These are phyloP conservation scores for Nematolebias whitei DNA, from an alignment of 2,113 vertebrate genomes.

Conservation along the genomic window DNA sequence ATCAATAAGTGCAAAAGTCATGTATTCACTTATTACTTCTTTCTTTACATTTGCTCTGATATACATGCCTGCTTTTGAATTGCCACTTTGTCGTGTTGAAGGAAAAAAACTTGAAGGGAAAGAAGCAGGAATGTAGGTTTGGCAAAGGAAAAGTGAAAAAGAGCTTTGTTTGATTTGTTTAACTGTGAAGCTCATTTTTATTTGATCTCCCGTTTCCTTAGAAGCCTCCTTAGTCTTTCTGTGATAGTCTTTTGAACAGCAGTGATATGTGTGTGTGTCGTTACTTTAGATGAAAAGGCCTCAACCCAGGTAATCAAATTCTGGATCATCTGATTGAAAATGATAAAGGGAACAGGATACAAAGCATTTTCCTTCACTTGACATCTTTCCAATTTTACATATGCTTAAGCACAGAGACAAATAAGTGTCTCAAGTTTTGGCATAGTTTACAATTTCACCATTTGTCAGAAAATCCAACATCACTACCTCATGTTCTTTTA, in stretches of 20 bases:
- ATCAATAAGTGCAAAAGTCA: conserved; percentile 47
- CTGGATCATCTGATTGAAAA: conserved; percentile 54
- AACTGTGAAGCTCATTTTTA: conserved; percentile 38
- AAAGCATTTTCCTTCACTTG: conserved; percentile 12
- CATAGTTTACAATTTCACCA: conserved; percentile 23
- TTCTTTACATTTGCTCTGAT: conserved; percentile 32
- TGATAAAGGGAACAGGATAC: conserved; percentile 34
- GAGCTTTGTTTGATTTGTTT: conserved; percentile 34
- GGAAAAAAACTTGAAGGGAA: conserved; percentile 39
- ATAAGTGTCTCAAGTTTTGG: conserved; percentile 13
- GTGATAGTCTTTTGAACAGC: conserved; percentile 21
- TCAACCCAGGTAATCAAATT: conserved; percentile 54
- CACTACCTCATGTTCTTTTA: conserved; percentile 25
- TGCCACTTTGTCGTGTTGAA: conserved; percentile 29
- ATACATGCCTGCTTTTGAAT: conserved; percentile 58
- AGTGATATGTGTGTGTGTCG: conserved; percentile 17
- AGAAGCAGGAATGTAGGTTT: conserved; percentile 24
- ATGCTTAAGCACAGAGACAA: conserved; percentile 11
- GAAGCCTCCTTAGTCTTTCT: conserved; percentile 19
- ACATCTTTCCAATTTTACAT: background rate
- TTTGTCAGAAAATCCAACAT: conserved; percentile 26
- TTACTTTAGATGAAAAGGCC: conserved; percentile 43
- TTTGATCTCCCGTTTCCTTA: conserved; percentile 44
- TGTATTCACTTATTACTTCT: conserved; percentile 34
- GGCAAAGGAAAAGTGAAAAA: conserved; percentile 15